A percentile compares a stretch with the other conserved stretches of the same genome.
These are phyloP conservation scores for Thinocorus orbignyianus DNA, from an alignment of 2,113 vertebrate genomes.

Conservation along the genomic window DNA sequence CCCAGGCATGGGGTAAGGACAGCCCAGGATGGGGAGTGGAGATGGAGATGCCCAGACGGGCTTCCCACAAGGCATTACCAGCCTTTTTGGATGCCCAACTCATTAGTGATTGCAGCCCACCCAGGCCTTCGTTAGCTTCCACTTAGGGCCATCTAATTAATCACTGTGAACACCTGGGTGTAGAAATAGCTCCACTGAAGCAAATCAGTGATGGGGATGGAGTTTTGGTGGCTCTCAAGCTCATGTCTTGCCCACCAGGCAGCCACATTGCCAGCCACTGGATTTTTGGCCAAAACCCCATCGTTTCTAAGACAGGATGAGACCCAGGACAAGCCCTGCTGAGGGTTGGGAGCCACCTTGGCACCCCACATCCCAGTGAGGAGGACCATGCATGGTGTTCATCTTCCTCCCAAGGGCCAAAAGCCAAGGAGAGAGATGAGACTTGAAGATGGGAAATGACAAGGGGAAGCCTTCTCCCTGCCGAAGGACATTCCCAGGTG, in stretches of 20 bases:
- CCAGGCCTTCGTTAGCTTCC: neutral
- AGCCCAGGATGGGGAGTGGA: neutral
- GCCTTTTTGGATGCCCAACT: fast-evolving
- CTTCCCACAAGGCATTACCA: fast-evolving
- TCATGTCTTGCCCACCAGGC: neutral
- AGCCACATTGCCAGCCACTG: neutral
- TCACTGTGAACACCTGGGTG: neutral
- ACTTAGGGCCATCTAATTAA: neutral
- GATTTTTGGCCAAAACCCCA: neutral
- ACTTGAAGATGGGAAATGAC: neutral
- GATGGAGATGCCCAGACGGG: neutral
- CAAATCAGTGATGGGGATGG: neutral
- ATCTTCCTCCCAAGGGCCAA: neutral
- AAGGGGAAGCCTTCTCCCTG: neutral
- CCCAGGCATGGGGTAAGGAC: neutral
- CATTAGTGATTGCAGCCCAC: neutral
- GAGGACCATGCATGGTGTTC: neutral
- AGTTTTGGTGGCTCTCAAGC: no score
- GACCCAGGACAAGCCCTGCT: neutral
- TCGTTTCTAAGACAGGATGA: neutral
- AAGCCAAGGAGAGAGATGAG: neutral
- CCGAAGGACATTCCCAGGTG: neutral
- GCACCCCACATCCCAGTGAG: fast-evolving
- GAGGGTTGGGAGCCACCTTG: neutral
- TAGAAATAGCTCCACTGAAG: neutral